Evolutionary conservation across 2,113 vertebrate genomes (phyloP).

Genomic region (Ancistrus triradiatus): DNA sequence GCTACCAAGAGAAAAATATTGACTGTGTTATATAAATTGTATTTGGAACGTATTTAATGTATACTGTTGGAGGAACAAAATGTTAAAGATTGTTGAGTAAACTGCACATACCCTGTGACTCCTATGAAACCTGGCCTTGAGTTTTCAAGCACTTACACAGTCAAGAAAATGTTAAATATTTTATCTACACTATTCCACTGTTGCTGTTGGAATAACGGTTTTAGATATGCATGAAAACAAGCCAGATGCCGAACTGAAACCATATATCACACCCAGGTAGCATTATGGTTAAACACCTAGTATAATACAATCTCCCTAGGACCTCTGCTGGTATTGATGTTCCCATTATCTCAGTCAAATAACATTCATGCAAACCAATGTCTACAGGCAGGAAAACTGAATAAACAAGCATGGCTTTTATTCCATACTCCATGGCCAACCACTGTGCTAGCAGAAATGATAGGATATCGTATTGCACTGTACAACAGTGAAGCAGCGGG

Average conservation of each 20-base stretch:
- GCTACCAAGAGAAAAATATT: conserved; percentile 7
- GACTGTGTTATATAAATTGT: too few relatives aligned
- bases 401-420: conserved; percentile 40
- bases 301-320: conserved; percentile 25
- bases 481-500: conserved; percentile 15
- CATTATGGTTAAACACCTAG: neutral
- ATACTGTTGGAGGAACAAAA: too few relatives aligned
- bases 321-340: conserved; percentile 37
- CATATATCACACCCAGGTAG: neutral
- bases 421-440: conserved; percentile 22
- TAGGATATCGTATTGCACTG: conserved; percentile 25
- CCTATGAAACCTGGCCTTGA: too few relatives aligned
- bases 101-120: too few relatives aligned
- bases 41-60: too few relatives aligned
- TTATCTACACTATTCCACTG: too few relatives aligned
- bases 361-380: conserved; percentile 40
- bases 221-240: too few relatives aligned
- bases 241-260: too few relatives aligned
- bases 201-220: too few relatives aligned
- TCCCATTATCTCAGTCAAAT: conserved; percentile 45
- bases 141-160: too few relatives aligned
- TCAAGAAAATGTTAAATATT: too few relatives aligned
- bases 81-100: too few relatives aligned
- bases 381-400: conserved; percentile 31
- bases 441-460: conserved; percentile 20